These are phyloP conservation scores for Eilema griseolum DNA, from an alignment of 2,888 invertebrate genomes.

Conservation along the genomic window DNA sequence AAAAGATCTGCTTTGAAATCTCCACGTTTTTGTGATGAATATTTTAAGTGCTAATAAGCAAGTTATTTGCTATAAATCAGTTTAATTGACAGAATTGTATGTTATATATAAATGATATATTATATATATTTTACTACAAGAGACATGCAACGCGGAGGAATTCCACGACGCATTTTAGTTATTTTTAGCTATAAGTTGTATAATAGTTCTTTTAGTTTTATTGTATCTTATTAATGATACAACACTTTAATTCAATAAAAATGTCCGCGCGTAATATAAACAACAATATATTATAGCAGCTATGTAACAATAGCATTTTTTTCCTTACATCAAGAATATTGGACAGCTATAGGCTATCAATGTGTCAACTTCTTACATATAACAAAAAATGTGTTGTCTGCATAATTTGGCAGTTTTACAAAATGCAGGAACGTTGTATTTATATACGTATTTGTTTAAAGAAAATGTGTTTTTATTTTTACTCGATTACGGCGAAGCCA, in stretches of 20 bases:
- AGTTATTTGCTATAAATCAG: not conserved
- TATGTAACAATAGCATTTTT: not conserved
- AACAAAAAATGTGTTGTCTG: conserved; percentile 46
- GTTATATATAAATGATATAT: not conserved
- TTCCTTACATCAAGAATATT: not conserved
- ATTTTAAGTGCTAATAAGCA: not conserved
- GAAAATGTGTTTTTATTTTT: too few relatives aligned
- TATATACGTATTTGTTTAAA: too few relatives aligned
- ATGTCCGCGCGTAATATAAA: not conserved
- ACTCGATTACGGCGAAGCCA: too few relatives aligned
- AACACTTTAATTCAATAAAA: not conserved
- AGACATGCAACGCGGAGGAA: too few relatives aligned
- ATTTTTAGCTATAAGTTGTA: too few relatives aligned
- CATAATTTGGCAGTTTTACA: conserved; percentile 50
- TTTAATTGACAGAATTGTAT: not conserved
- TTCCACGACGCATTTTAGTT: too few relatives aligned
- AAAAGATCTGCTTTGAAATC: too few relatives aligned
- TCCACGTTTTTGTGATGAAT: not conserved
- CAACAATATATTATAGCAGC: not conserved
- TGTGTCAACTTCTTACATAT: conserved; percentile 26
- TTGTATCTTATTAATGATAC: too few relatives aligned
- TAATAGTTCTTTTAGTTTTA: too few relatives aligned
- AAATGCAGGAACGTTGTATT: conserved; percentile 19
- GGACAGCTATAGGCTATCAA: not conserved
- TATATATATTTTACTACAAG: too few relatives aligned